Percentiles rank a stretch among this genome's conserved stretches.
Evolutionary conservation across 2,797 vertebrate species (phyloP).

Genomic region (Gadopsis bispinosus): DNA sequence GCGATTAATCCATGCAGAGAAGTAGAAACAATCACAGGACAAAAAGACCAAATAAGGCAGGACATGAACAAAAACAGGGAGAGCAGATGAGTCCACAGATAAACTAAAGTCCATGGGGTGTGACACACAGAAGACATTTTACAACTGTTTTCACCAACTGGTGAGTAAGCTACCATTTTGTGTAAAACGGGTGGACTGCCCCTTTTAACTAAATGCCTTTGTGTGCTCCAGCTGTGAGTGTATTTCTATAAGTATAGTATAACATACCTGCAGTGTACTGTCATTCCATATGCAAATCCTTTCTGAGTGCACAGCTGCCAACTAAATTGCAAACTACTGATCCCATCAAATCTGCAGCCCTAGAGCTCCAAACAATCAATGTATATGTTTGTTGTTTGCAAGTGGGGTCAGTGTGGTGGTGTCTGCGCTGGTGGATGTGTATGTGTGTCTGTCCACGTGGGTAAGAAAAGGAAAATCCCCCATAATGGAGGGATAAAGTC

Average conservation of each 20-base stretch:
- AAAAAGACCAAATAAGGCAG: no score
- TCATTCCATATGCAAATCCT: not conserved
- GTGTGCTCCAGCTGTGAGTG: not conserved
- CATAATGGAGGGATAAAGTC: constrained; percentile 12
- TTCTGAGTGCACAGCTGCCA: not conserved
- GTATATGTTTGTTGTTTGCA: not conserved
- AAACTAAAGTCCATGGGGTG: no score
- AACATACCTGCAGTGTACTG: not conserved
- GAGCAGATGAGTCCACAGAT: no score
- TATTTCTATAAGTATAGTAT: not conserved
- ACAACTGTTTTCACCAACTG: not conserved
- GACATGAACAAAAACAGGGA: no score
- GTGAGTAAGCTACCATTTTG: not conserved
- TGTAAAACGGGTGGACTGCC: not conserved
- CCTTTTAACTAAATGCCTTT: not conserved
- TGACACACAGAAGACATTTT: not conserved
- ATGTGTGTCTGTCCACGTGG: not conserved
- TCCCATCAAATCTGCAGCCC: constrained; percentile 1
- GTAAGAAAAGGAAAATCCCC: not conserved
- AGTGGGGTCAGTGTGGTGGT: constrained; percentile 27
- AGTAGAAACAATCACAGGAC: no score
- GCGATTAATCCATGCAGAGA: no score
- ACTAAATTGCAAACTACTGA: not conserved
- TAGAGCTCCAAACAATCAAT: not conserved
- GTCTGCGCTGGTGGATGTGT: constrained; percentile 31